Evolutionary conservation across 2,797 vertebrate species (phyloP), one percentile per base, ranked within the genome.

Genomic region (Orientallactaga sibirica): DNA sequence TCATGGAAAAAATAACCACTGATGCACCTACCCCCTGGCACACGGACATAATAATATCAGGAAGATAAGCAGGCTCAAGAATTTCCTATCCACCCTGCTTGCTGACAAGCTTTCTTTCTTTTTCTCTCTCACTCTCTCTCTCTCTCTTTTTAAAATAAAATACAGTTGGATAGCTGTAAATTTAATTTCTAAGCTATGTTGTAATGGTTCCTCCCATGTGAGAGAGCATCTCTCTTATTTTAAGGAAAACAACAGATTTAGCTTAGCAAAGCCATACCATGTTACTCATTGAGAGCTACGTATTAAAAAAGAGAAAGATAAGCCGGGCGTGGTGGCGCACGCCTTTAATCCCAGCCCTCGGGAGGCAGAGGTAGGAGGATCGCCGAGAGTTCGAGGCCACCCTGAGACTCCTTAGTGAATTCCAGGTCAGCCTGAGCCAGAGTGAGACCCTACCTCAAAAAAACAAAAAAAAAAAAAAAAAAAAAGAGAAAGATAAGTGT

Each of bases 131-230:
- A 37, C 33, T 37, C 33, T 37, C 33, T 37, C 33, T 37, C 33
- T 48, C 10, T 48, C 10, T 48, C 10, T 48, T 48, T 48, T 48
- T 48, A 48, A 73, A 48, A 73, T 61, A 75, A 82, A 93, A 84
- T 52, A 93, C 18, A 52, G 4, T 76, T 70, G 33, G 74, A 41
- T 62, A 41, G 52, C 71, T 93, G 18, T 24, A 95, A 73, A 62
- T 94, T 82, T 80, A 85, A 87, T 82, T 82, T 92, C 62, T 73
- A 95, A 95, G 70, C 87, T 27, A 80, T 16, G 41, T 37, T 73
- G 58, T 3, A 22, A 82, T 76, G 62, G 7, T 70, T 62, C 93
- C 37, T 79, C 24, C 62, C 29, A 61, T 24, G 43, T 10, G 41
- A 92, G 27, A 70, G n/a, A 74, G 61, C 84, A 37, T 27, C 16